These are phyloP conservation scores for Drosophila kikkawai DNA, from an alignment of 1,140 invertebrate genomes.

Conservation along the genomic window DNA sequence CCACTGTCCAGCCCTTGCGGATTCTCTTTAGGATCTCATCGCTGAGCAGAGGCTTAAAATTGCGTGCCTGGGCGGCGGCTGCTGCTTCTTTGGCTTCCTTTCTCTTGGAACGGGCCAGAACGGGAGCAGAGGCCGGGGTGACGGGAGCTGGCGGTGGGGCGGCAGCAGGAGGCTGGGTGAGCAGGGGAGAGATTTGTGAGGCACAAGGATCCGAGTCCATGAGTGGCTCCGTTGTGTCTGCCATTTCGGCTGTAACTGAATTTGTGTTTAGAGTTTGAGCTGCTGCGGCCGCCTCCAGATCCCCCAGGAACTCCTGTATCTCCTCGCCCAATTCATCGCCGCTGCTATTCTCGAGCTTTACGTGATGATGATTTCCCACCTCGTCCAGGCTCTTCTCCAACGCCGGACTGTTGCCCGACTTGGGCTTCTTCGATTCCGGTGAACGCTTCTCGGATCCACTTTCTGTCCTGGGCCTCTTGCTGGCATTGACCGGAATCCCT, in stretches of 20 bases:
- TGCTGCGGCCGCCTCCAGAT: neutral
- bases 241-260: neutral
- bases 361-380: constrained; percentile 1
- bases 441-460: constrained; percentile 85
- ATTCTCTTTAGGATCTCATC: constrained; percentile 87
- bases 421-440: constrained; percentile 84
- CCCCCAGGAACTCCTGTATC: constrained; percentile 59
- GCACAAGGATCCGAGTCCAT: neutral
- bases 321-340: constrained; percentile 76
- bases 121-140: neutral
- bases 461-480: constrained; percentile 87
- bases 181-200: neutral
- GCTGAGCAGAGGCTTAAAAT: constrained; percentile 78
- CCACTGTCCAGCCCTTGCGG: constrained; percentile 91
- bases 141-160: constrained; percentile 2
- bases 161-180: neutral
- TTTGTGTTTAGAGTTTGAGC: neutral
- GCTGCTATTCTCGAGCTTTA: constrained; percentile 67
- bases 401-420: constrained; percentile 33
- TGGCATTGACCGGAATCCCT: constrained; percentile 31
- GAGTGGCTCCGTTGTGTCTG: neutral
- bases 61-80: constrained; percentile 45
- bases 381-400: constrained; percentile 59
- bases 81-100: constrained; percentile 60
- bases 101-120: constrained; percentile 48